Conservation (phyloP, 2,113 vertebrate genomes). For the Puma concolor region DNA sequence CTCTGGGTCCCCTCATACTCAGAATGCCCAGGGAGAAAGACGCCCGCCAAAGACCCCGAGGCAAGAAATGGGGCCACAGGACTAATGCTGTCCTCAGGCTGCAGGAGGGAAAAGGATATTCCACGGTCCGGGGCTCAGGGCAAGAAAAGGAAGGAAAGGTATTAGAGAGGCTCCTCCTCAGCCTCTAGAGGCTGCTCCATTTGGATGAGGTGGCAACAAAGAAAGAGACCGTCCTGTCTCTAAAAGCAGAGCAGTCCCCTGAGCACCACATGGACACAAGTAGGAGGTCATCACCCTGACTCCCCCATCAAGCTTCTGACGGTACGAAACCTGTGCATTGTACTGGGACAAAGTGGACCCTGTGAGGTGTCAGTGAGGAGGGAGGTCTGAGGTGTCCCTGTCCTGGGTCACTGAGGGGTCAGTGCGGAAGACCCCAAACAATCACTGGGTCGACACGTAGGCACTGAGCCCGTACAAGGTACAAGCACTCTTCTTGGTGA, state of each 20-base stretch:
- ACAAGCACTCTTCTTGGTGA: background rate
- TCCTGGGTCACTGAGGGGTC: background rate
- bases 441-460: rapidly evolving
- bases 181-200: background rate
- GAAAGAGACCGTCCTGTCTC: background rate
- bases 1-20: background rate
- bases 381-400: background rate
- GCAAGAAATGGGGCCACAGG: background rate
- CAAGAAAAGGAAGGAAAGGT: background rate
- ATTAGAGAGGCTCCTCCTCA: background rate
- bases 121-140: background rate
- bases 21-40: background rate
- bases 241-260: background rate
- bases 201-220: background rate
- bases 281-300: no score
- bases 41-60: background rate
- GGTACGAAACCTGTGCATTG: background rate
- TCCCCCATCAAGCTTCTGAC: background rate
- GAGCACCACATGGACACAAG: background rate
- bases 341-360: no score
- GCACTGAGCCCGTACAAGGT: background rate
- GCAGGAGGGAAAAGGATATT: background rate
- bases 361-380: no score
- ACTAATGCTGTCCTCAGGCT: background rate
- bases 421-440: background rate